Percentiles rank a stretch among this genome's conserved stretches.
Conservation (phyloP, 2,797 vertebrate genomes). For the Ambastaia sidthimunki region DNA sequence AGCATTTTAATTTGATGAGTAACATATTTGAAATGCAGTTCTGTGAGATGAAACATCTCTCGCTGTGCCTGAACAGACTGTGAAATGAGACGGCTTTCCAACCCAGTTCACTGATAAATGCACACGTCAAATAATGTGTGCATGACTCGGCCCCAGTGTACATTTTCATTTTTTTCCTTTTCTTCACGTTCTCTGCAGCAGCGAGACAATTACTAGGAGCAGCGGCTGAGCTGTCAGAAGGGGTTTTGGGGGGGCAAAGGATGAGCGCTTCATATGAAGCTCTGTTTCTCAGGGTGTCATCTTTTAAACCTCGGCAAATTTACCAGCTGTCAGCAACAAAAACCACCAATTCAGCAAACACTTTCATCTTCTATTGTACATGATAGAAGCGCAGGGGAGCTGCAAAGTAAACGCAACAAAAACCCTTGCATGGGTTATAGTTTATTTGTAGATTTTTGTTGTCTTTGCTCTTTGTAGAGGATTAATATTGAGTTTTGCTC, state of each 20-base stretch:
- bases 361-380: constrained; percentile 65
- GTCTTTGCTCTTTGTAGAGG: constrained; percentile 35
- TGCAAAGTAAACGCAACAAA: constrained; percentile 43
- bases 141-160: constrained; percentile 64
- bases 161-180: constrained; percentile 58
- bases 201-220: constrained; percentile 71
- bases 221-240: constrained; percentile 72
- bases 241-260: constrained; percentile 64
- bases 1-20: constrained; percentile 45
- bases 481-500: too few relatives aligned
- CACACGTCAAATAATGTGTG: constrained; percentile 71
- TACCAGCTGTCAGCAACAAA: constrained; percentile 81
- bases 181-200: constrained; percentile 26
- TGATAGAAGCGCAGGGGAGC: constrained; percentile 58
- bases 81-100: constrained; percentile 69
- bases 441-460: constrained; percentile 68
- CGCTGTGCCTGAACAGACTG: constrained; percentile 64
- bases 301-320: constrained; percentile 72
- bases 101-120: constrained; percentile 69
- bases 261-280: constrained; percentile 63
- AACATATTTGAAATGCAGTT: constrained; percentile 65
- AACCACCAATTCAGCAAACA: constrained; percentile 77
- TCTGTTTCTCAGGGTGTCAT: constrained; percentile 74
- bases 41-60: constrained; percentile 64
- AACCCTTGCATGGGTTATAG: constrained; percentile 50